Base-by-base conservation (phyloP, 2,113 vertebrate species). In the Lamprotornis superbus region DNA sequence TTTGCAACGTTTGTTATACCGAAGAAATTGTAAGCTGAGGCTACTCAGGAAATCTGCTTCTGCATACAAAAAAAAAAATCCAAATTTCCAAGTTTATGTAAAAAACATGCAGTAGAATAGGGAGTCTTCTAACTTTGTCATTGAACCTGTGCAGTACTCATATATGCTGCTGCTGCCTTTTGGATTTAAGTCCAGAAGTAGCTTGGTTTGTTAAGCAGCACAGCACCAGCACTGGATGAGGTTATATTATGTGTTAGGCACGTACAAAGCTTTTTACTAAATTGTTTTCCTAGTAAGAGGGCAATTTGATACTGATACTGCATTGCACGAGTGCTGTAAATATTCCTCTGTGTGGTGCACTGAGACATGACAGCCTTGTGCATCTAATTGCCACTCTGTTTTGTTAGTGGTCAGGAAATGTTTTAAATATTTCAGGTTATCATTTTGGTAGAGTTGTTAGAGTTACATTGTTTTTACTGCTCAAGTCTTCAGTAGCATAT, bases 301-400 rank as follows among this genome's bases (percentile, higher is more conserved):
- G 89, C 88, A 81, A 87, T 89, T 94, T 91, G 77, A 83, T 75
- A 78, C 2, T 89, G 94, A 76, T 83, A 70, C 55, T 90, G 31
- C 80, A 59, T 96, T 83, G 76, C 93, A 86, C 84, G 68, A 90
- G 86, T 97, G 95, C 92, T 97, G 92, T 95, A 83, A 56, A 86
- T 96, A 93, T 76, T 80, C 47, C 63, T 83, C 28, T 47, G 25
- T 97, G 79, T 91, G 78, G 88, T 95, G 83, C 83, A 94, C 78
- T 95, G 93, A 89, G 92, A 94, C 49, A 67, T 65, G 86, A 91
- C 73, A 78, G 15, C 92, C 70, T 92, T 94, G 87, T 95, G 83
- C 89, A 94, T 95, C 65, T 93, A 67, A 42, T 89, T 93, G 71
- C 47, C 73, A 50, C 81, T 87, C 56, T 80, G 1, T 73, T 89